Evolutionary conservation across 1,140 invertebrate species (phyloP).

Genomic region (Microplitis mediator): DNA sequence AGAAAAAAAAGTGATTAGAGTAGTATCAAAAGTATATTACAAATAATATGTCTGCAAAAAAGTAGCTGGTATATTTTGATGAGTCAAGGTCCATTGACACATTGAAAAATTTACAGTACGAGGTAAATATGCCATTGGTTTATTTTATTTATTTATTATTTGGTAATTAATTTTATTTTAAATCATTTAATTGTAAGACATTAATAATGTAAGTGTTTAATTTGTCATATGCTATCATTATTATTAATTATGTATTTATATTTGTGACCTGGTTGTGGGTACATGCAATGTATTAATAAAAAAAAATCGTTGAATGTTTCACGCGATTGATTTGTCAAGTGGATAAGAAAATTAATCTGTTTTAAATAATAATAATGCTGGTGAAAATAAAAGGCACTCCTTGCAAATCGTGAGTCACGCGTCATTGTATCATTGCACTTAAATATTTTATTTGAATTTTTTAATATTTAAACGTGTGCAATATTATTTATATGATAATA

Average conservation of each 20-base stretch:
- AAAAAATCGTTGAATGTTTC: not conserved
- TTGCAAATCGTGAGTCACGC: slow-evolving; percentile 24
- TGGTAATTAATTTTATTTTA: not conserved
- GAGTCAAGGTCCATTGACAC: slow-evolving; percentile 14
- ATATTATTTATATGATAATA: not conserved
- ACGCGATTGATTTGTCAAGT: slow-evolving; percentile 10
- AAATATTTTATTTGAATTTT: not conserved
- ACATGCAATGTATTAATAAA: not conserved
- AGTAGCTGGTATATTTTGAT: not conserved
- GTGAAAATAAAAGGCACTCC: slow-evolving; percentile 24
- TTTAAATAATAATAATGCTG: slow-evolving; percentile 8
- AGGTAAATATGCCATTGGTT: slow-evolving; percentile 21
- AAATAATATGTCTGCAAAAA: no score
- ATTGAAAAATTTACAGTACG: slow-evolving; percentile 10
- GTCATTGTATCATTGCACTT: not conserved
- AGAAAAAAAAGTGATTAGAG: no score
- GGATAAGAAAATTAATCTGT: not conserved
- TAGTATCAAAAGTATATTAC: no score
- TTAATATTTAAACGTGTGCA: not conserved
- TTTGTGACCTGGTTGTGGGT: not conserved
- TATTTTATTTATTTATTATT: not conserved
- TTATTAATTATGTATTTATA: not conserved
- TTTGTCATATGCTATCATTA: not conserved
- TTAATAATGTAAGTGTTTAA: no score
- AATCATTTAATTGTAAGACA: not conserved